Evolutionary conservation across 2,888 invertebrate species (phyloP).

Genomic region (Glaucopsyche alexis): DNA sequence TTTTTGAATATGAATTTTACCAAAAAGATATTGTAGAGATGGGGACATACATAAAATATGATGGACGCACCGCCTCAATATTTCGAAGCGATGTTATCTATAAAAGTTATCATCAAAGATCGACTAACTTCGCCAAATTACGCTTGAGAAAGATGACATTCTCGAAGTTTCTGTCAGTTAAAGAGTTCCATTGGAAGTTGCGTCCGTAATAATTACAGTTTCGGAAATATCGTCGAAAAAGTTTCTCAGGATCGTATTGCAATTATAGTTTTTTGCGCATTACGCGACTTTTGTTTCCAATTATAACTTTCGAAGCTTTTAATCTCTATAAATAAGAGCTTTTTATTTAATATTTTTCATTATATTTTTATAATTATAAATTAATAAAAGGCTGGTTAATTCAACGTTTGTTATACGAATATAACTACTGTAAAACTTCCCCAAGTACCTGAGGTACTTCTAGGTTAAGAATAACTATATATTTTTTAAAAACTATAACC

Average conservation of each 20-base stretch:
- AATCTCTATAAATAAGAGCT: background rate
- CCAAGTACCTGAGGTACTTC: no score
- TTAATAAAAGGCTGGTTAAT: no score
- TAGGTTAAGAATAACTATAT: no score
- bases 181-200: constrained; percentile 31
- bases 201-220: constrained; percentile 24
- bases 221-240: constrained; percentile 21
- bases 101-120: constrained; percentile 34
- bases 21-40: no score
- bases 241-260: constrained; percentile 20
- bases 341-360: background rate
- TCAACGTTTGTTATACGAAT: no score
- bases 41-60: background rate
- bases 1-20: background rate
- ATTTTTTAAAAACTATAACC: no score
- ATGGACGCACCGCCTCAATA: background rate
- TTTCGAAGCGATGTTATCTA: background rate
- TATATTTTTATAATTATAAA: background rate
- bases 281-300: constrained; percentile 19
- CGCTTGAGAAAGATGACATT: constrained; percentile 45
- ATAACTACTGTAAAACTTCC: no score
- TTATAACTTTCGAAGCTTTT: constrained; percentile 11
- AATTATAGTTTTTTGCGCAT: constrained; percentile 17
- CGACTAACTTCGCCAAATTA: constrained; percentile 46
- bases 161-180: constrained; percentile 39